Conservation (phyloP, 2,888 invertebrate genomes). For the Callyntrura guangdongensis region DNA sequence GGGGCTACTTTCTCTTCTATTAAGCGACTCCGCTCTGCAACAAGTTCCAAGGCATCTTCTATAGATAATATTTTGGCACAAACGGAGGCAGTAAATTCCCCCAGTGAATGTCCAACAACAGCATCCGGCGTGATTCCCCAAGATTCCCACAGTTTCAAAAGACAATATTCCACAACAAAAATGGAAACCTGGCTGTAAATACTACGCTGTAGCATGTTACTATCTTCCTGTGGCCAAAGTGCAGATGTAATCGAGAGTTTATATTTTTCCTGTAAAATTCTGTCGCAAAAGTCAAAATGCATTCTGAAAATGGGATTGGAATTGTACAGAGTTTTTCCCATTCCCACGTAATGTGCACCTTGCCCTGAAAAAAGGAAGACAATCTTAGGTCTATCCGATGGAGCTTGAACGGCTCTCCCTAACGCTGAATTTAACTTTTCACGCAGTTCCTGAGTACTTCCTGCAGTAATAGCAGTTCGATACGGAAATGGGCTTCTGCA, state of each 20-base stretch:
- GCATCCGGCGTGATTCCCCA: constrained; percentile 71
- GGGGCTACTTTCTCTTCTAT: constrained; percentile 52
- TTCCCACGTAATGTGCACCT: neutral
- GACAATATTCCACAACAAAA: constrained; percentile 72
- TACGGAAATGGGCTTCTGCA: constrained; percentile 63
- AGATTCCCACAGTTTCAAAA: constrained; percentile 70
- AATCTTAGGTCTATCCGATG: neutral
- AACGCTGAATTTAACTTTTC: constrained; percentile 20
- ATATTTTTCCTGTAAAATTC: neutral
- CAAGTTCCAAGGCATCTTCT: constrained; percentile 76
- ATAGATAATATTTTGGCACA: constrained; percentile 71
- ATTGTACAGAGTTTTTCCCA: neutral
- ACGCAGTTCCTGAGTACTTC: constrained; percentile 7
- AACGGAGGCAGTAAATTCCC: constrained; percentile 79
- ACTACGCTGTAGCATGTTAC: constrained; percentile 40
- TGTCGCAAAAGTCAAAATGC: neutral
- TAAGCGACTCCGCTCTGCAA: constrained; percentile 76
- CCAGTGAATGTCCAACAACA: constrained; percentile 79
- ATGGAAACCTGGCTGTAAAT: constrained; percentile 72
- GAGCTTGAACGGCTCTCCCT: neutral
- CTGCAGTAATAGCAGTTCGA: constrained; percentile 31
- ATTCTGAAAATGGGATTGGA: neutral
- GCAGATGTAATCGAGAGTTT: constrained; percentile 60
- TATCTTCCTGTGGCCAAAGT: constrained; percentile 47
- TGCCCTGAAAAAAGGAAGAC: neutral